Evolutionary conservation across 1,140 invertebrate species (phyloP), one percentile per base, ranked within the genome.

Genomic region (Homarus americanus): DNA sequence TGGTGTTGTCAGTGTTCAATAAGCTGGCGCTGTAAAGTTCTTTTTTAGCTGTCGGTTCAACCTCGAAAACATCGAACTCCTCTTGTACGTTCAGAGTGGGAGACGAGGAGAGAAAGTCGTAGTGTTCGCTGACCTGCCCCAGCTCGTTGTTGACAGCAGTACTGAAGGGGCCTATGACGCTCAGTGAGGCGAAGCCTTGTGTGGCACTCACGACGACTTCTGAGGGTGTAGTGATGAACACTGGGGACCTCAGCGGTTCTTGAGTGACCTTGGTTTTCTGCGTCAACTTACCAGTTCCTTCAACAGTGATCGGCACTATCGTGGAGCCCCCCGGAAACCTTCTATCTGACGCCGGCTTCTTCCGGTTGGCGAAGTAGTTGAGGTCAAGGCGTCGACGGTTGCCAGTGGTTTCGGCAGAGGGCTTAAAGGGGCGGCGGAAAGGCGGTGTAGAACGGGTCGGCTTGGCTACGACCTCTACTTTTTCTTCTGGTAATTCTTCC

Each of bases 41-140:
- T 1, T 28, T 10, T 2, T 36, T 58, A 1, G 96, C 94, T 97
- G 80, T 91, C 86, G 75, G 40, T 85, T 85, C 91, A 83, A 91
- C 69, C 24, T 91, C 73, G 58, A 44, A 69, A n/a, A 91, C 87
- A 75, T 85, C 92, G 24, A 69, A 91, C 32, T 63, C 44, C 49
- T 83, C 78, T 32, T 66, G 41, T 20, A 87, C 85, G 72, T 87
- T 40, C 36, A 87, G 69, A 4, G 79, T 38, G 10, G 79, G 82
- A 72, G 66, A 78, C 2, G 78, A 82, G 32, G 85, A 53, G 32
- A 91, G 66, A 38, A 58, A 87, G 63, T 92, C 92, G 40, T 92
- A 91, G 53, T 91, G 80, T 38, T 91, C 73, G 28, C 80, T 92
- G n/a, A 84, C 87, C n/a, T 88, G 88, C 24, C 88, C 87, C n/a